These are phyloP conservation scores for Heliconius charithonia DNA, from an alignment of 2,888 invertebrate genomes.

Conservation along the genomic window DNA sequence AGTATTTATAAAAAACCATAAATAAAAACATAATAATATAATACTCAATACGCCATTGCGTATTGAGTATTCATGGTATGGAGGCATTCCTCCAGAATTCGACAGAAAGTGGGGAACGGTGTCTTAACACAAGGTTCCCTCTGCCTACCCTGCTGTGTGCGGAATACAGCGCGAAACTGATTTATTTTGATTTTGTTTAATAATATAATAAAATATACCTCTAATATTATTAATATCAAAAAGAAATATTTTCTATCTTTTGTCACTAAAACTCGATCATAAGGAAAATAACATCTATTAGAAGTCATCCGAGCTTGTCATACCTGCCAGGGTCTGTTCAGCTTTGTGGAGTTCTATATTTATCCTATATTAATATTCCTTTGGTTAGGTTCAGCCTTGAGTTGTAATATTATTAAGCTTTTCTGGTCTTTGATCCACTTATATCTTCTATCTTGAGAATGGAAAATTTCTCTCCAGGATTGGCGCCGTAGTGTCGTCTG, in stretches of 20 bases:
- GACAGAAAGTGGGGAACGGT: no score
- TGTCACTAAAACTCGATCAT: conserved; percentile 4
- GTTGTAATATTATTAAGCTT: conserved; percentile 17
- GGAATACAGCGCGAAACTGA: no score
- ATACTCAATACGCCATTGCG: no score
- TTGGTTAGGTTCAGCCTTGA: not conserved
- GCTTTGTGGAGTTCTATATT: not conserved
- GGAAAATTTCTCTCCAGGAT: not conserved
- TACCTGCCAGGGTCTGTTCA: conserved; percentile 11
- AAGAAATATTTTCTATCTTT: not conserved
- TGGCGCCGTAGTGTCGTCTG: no score
- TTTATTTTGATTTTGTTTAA: no score
- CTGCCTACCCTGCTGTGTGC: no score
- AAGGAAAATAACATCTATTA: conserved; percentile 25
- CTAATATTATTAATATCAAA: not conserved
- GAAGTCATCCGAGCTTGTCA: conserved; percentile 13
- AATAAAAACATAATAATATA: not conserved
- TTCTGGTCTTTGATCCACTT: not conserved
- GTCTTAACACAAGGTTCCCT: no score
- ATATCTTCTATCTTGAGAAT: not conserved
- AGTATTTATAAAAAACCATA: not conserved
- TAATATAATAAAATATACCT: not conserved
- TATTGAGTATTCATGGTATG: no score
- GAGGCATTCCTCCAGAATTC: no score
- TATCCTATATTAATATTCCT: conserved; percentile 9